Evolutionary conservation across 2,888 invertebrate genomes (phyloP), one percentile per base, ranked within the genome.

Genomic region (Sepioteuthis lessoniana): DNA sequence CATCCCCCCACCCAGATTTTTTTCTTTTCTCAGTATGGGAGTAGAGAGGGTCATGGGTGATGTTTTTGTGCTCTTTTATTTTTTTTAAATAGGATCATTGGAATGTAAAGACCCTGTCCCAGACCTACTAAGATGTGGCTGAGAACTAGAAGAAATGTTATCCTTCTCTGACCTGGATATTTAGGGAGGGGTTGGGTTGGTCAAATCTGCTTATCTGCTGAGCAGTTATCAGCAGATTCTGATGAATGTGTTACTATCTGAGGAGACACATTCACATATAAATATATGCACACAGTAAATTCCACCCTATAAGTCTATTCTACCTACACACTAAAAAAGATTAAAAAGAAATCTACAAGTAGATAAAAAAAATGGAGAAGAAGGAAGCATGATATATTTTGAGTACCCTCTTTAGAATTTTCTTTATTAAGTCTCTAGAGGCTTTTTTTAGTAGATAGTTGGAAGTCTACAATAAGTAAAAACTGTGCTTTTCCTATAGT

Each of bases 131-230:
- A 76, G 76, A 76, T 35, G n/a, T 35, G 35, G 76, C 76, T 76
- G 76, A 76, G 76, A 76, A 16, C n/a, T 8, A 76, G 76, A 35
- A 76, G 76, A 76, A n/a, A 76, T 76, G 35, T 76, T 76, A 76
- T 76, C n/a, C 76, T 35, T 76, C 76, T 76, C 35, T 76, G 76
- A 76, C 76, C 76, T 76, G n/a, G n/a, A 76, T 76, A 76, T 76
- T 76, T 76, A 35, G 76, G 76, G 76, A 76, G 4, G 35, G 13
- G 76, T 21, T 21, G 16, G 60, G 35, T n/a, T n/a, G 76, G 76
- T 76, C 76, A 76, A 55, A n/a, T 76, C 76, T n/a, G 76, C n/a
- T 76, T 76, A 76, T 76, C 76, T n/a, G n/a, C 76, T 35, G 76
- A n/a, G 76, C 76, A 16, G n/a, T 35, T 76, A 76, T 76, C 76